Conservation (phyloP, 1,140 invertebrate species). For the Drosophila setifemur region DNA sequence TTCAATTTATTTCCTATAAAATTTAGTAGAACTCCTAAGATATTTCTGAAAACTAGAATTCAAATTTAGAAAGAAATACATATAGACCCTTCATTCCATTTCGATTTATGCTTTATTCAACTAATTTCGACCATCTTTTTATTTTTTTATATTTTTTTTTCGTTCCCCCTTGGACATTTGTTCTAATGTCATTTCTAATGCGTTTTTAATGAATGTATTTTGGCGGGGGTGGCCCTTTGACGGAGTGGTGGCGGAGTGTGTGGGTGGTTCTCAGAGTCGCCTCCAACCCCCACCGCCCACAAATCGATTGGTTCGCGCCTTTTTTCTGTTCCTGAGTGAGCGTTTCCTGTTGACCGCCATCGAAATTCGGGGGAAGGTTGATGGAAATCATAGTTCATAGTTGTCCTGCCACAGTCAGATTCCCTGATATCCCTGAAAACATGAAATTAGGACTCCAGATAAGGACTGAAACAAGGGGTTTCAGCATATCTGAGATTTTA, state of each 20-base stretch:
- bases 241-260: constrained; percentile 14
- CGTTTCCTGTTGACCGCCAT: constrained; percentile 67
- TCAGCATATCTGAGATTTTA: not conserved
- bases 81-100: constrained; percentile 7
- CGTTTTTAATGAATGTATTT: constrained; percentile 78
- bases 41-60: too few relatives aligned
- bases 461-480: not conserved
- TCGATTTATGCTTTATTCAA: constrained; percentile 61
- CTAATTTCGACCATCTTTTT: constrained; percentile 56
- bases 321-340: constrained; percentile 57
- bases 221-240: constrained; percentile 9
- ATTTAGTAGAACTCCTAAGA: too few relatives aligned
- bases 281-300: constrained; percentile 38
- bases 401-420: constrained; percentile 23
- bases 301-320: constrained; percentile 81
- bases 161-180: constrained; percentile 51
- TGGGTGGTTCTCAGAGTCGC: not conserved
- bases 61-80: not conserved
- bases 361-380: constrained; percentile 1
- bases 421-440: constrained; percentile 7
- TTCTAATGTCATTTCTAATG: constrained; percentile 81
- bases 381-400: constrained; percentile 12
- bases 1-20: too few relatives aligned
- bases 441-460: constrained; percentile 18
- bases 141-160: constrained; percentile 3